Evolutionary conservation across 2,113 vertebrate genomes (phyloP).

Genomic region (Onychostoma macrolepis): DNA sequence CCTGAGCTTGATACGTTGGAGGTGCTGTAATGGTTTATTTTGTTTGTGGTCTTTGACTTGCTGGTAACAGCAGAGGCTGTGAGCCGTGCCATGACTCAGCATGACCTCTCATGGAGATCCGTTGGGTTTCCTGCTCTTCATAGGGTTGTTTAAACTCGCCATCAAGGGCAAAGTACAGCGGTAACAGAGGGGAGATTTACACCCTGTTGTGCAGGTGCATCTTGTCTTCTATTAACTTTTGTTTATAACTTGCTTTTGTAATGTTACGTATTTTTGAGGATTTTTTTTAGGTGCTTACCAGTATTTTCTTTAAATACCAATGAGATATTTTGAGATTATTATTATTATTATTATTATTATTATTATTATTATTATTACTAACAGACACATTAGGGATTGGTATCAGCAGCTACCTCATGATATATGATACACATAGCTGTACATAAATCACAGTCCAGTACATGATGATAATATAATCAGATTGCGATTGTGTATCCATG

Average conservation of each 20-base stretch:
- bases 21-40: neutral
- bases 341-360: neutral
- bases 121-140: neutral
- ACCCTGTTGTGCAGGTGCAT: neutral
- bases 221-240: neutral
- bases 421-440: neutral
- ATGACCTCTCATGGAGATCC: neutral
- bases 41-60: conserved; percentile 22
- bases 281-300: neutral
- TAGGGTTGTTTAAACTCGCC: neutral
- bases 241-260: neutral
- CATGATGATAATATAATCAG: neutral
- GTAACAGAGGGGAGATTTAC: neutral
- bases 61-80: neutral
- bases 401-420: neutral
- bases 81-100: neutral
- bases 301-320: neutral
- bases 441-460: neutral
- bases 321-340: neutral
- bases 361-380: neutral
- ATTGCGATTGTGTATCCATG: neutral
- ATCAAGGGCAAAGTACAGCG: neutral
- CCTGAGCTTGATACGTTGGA: neutral
- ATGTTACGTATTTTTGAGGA: neutral
- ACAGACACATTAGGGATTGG: neutral